A percentile compares a stretch with the other conserved stretches of the same genome.
Evolutionary conservation across 2,888 invertebrate genomes (phyloP).

Genomic region (Chaetogeoica ovagalla): DNA sequence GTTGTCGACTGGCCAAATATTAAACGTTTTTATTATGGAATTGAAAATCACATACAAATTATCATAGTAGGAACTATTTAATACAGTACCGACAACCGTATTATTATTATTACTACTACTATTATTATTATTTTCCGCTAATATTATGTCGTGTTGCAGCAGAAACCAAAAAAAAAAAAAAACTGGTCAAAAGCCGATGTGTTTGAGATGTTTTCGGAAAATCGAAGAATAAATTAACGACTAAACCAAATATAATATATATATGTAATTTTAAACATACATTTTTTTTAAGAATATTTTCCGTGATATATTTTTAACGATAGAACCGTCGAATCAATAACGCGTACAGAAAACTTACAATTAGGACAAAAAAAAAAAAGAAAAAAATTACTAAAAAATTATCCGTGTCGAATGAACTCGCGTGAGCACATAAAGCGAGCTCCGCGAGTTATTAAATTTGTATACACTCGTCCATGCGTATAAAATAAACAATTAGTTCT

Average conservation of each 20-base stretch:
- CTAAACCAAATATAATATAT: no score
- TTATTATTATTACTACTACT: no score
- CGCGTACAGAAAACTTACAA: background rate
- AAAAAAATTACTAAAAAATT: no score
- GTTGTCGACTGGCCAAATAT: slow-evolving; percentile 12
- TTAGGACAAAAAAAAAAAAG: background rate
- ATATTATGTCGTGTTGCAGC: no score
- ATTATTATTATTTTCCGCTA: background rate
- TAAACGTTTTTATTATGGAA: background rate
- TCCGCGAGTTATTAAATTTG: background rate
- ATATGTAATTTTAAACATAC: no score
- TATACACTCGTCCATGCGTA: background rate
- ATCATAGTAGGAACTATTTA: no score
- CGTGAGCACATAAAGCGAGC: background rate
- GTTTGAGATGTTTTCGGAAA: no score
- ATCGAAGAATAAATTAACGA: no score
- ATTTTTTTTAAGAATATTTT: background rate
- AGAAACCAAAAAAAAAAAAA: no score
- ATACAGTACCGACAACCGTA: no score
- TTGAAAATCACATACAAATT: background rate
- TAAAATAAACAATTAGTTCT: background rate
- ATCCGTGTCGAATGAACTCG: background rate
- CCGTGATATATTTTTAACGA: background rate
- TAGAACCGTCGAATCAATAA: background rate
- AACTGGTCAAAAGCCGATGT: no score